These are phyloP conservation scores for Sebastes schlegelii DNA, from an alignment of 2,113 vertebrate species.

Conservation along the genomic window DNA sequence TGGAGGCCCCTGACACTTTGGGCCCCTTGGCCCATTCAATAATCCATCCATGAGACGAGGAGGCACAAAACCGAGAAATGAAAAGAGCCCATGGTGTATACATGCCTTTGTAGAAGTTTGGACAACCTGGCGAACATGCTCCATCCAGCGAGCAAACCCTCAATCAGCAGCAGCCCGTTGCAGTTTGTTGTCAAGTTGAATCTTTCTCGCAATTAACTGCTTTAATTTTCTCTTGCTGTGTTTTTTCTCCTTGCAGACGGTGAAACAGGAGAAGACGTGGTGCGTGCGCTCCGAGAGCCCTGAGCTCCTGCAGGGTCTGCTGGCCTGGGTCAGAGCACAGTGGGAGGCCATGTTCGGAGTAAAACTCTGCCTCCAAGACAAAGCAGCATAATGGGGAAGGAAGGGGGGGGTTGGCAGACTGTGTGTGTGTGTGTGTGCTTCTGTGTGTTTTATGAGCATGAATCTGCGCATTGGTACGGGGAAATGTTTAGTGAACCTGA, in stretches of 20 bases:
- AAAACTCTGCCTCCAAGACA: slow-evolving; percentile 78
- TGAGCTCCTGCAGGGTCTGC: slow-evolving; percentile 83
- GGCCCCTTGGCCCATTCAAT: no score
- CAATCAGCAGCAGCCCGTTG: neutral
- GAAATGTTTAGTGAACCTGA: slow-evolving; percentile 31
- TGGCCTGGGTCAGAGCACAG: slow-evolving; percentile 87
- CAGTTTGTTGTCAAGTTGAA: neutral
- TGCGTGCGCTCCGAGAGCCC: slow-evolving; percentile 82
- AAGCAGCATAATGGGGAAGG: slow-evolving; percentile 2
- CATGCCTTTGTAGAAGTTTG: no score
- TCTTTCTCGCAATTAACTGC: neutral
- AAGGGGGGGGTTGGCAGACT: neutral
- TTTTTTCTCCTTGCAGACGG: slow-evolving; percentile 65
- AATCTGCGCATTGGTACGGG: slow-evolving; percentile 1
- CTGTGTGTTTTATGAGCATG: slow-evolving; percentile 7
- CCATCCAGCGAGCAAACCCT: neutral
- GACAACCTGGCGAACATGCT: no score
- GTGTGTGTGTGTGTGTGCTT: neutral
- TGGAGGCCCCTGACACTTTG: no score
- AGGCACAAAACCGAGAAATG: no score
- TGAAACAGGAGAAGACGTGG: slow-evolving; percentile 89
- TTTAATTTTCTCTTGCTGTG: slow-evolving; percentile 17
- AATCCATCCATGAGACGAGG: no score
- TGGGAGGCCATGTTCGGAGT: slow-evolving; percentile 93
- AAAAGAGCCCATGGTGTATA: no score